A percentile compares a stretch with the other conserved stretches of the same genome.
phyloP scores from a whole-genome alignment of 1,140 invertebrate genomes.

The Solenopsis fugax region DNA sequence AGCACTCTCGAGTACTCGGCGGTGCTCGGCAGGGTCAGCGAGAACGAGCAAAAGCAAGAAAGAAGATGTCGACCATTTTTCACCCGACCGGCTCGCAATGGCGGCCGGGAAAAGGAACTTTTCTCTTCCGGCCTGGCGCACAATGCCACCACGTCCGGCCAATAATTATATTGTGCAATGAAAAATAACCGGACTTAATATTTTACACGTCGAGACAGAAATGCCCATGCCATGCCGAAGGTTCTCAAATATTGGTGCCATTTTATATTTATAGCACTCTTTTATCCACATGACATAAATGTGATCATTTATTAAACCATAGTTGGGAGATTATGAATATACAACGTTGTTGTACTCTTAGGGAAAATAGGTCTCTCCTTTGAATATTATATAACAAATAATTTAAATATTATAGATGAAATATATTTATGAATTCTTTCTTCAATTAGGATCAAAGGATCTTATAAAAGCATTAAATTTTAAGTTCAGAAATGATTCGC shows the following conservation, averaged over 20 bases:
- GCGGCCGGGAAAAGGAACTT: slow-evolving; percentile 56
- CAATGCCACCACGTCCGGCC: slow-evolving; percentile 66
- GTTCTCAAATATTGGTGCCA: slow-evolving; percentile 42
- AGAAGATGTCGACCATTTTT: slow-evolving; percentile 73
- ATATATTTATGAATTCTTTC: not conserved
- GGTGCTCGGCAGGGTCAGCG: slow-evolving; percentile 16
- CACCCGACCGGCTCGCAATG: slow-evolving; percentile 62
- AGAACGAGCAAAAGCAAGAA: slow-evolving; percentile 27
- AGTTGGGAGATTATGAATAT: not conserved
- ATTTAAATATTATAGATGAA: not conserved
- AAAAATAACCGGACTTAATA: slow-evolving; percentile 78
- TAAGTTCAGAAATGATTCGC: not conserved
- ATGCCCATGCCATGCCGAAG: slow-evolving; percentile 17
- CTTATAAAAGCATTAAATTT: not conserved
- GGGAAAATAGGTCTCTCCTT: not conserved
- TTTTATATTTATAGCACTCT: slow-evolving; percentile 35
- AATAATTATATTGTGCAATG: slow-evolving; percentile 78
- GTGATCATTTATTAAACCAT: not conserved
- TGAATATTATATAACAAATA: not conserved
- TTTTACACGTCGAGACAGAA: slow-evolving; percentile 65
- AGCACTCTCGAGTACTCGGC: slow-evolving; percentile 3
- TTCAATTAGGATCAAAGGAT: not conserved
- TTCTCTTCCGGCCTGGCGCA: slow-evolving; percentile 66
- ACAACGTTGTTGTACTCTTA: not conserved
- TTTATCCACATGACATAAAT: not conserved